Evolutionary conservation across 2,797 vertebrate species (phyloP), one percentile per base, ranked within the genome.

Genomic region (Urosaurus nigricauda): DNA sequence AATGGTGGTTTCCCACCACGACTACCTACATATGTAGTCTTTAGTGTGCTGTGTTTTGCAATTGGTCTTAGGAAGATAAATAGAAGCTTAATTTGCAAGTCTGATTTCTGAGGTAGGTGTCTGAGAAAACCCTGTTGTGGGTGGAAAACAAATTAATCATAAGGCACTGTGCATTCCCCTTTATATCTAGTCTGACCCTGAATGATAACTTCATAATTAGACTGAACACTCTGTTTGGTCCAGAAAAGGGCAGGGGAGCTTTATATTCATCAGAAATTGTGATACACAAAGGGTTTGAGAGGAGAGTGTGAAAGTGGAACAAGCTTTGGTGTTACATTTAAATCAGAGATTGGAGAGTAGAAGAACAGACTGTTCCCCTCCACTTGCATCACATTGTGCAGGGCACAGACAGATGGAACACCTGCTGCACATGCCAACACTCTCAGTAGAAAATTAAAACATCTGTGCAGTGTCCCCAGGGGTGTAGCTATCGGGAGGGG

Each of bases 371-470:
- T 77, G 56, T 26, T 40, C 2, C 7, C 11, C 2, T 32, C 81
- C 6, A 2, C 6, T 0, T n/a, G 7, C 1, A 16, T 3, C 1
- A 5, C 16, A 73, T 3, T 35, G 16, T 32, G 2, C 14, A 26
- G 32, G n/a, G 51, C 65, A 83, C 53, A 84, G 7, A 65, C 2
- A 16, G 24, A 82, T 35, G n/a, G 58, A 35, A 21, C 60, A 83
- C 2, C 68, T 37, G 83, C 47, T 40, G 56, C 79, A 63, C 56
- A 63, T 37, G 37, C 9, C 60, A 58, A 60, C 13, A 29, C 37
- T 65, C 2, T 65, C 80, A 37, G 12, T 11, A 35, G 32, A 84
- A 73, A 84, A 84, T 21, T n/a, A 84, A 51, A 47, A 32, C 19
- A 68, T 26, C 43, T 63, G 43, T 4, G 3, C 26, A 47, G 8